phyloP scores from a whole-genome alignment of 2,797 vertebrate species.

The Peromyscus aztecus region DNA sequence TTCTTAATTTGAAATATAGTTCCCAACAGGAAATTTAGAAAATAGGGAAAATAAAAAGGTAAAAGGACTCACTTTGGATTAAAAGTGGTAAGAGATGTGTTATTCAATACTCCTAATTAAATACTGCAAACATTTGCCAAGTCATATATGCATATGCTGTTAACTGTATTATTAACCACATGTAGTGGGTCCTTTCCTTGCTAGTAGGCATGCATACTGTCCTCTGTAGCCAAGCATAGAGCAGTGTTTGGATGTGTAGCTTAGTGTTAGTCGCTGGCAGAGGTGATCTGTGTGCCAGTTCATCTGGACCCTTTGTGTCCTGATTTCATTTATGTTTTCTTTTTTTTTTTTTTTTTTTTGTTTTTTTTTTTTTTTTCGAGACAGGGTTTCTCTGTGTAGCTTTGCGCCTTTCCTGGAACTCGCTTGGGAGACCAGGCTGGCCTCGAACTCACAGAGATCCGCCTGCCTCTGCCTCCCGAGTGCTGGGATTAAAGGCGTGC shows the following conservation, averaged over 20 bases:
- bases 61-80: neutral
- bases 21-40: neutral
- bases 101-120: neutral
- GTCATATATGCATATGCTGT: neutral
- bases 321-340: neutral
- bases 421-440: too few relatives aligned
- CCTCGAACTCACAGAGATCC: too few relatives aligned
- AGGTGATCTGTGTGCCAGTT: neutral
- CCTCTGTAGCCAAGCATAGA: neutral
- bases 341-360: too few relatives aligned
- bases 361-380: too few relatives aligned
- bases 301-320: neutral
- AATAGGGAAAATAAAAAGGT: neutral
- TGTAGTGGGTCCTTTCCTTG: neutral
- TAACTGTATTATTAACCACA: neutral
- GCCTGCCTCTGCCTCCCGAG: too few relatives aligned
- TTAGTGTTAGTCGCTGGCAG: neutral
- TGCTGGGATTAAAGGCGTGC: too few relatives aligned
- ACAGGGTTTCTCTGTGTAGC: too few relatives aligned
- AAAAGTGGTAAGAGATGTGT: neutral
- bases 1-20: conserved; percentile 48
- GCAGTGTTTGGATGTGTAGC: neutral
- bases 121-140: conserved; percentile 7
- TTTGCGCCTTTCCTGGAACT: too few relatives aligned
- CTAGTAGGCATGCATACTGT: neutral